Base-by-base conservation (phyloP, 2,797 vertebrate genomes). In the Florisuga fusca region DNA sequence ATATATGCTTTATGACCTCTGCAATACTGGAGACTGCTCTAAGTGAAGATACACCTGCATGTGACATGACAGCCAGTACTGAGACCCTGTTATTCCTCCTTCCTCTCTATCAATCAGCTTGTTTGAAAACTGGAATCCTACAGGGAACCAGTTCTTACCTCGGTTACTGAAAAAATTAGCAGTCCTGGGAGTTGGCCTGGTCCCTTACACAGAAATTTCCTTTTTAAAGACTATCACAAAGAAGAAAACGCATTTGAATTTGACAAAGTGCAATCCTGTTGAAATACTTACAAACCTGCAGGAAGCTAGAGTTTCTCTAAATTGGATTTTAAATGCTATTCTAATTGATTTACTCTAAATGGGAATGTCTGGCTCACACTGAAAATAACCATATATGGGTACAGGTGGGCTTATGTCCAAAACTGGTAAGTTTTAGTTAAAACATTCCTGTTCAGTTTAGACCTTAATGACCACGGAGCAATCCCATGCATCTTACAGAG, bases 291-390 rank as follows among this genome's bases (percentile, higher is more conserved):
- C 55, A 73, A 66, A 34, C 15, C 2, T 62, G 26, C 17, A 53
- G 66, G 93, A 92, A 59, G 61, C 21, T 73, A 55, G 20, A 79
- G 26, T 12, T 63, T 17, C 55, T 69, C 84, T 90, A 68, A 82
- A 87, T 21, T 71, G 48, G 63, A 82, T 72, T 93, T 94, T 87
- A 93, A 95, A 90, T 20, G 29, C 31, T 66, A 48, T 34, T 6
- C 21, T 68, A 48, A 90, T 53, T 86, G 74, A 82, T 68, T 76
- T 68, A 51, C 84, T 75, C 62, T 78, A 85, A 89, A 84, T 15
- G 29, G 3, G 11, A 91, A 91, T 15, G 27, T 55, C 23, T 48
- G 26, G 38, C 66, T 87, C 66, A 79, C 38, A 59, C 38, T 51
- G 61, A 90, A 82, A 95, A 81, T 31, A 66, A 76, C 50, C 48